Evolutionary conservation across 2,113 vertebrate genomes (phyloP).

Genomic region (Tachysurus vachellii): DNA sequence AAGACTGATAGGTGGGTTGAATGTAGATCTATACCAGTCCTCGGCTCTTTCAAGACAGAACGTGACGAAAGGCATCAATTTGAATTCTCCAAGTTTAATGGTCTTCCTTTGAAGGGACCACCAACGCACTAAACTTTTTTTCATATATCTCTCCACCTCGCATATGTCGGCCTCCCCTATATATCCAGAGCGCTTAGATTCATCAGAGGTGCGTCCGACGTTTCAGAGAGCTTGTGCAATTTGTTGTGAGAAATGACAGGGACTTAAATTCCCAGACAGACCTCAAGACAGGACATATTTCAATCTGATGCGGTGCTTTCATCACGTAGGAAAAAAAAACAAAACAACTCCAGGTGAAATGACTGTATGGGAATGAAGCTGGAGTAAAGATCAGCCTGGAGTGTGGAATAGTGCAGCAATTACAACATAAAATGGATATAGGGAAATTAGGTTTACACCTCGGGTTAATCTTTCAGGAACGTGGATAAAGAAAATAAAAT

Average conservation of each 20-base stretch:
- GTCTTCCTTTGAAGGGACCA: constrained; percentile 28
- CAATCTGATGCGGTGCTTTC: constrained; percentile 41
- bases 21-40: constrained; percentile 37
- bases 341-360: constrained; percentile 41
- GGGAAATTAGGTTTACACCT: constrained; percentile 19
- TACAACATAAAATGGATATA: constrained; percentile 20
- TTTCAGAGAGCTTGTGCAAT: constrained; percentile 44
- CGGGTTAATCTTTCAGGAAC: constrained; percentile 2
- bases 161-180: neutral
- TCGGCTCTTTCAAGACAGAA: constrained; percentile 20
- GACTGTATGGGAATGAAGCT: neutral
- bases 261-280: constrained; percentile 48
- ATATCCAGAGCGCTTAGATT: constrained; percentile 34
- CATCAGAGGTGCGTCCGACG: constrained; percentile 42
- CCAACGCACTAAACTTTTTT: neutral
- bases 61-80: constrained; percentile 26
- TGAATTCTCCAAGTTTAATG: constrained; percentile 35
- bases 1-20: constrained; percentile 39
- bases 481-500: neutral
- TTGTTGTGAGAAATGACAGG: constrained; percentile 42
- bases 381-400: neutral
- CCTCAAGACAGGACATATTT: constrained; percentile 46
- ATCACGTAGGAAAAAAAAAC: constrained; percentile 26
- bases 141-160: constrained; percentile 14
- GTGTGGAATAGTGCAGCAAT: constrained; percentile 21